Percentiles rank a stretch among this genome's conserved stretches.
phyloP scores from a whole-genome alignment of 2,113 vertebrate species.

The Arenaria interpres region DNA sequence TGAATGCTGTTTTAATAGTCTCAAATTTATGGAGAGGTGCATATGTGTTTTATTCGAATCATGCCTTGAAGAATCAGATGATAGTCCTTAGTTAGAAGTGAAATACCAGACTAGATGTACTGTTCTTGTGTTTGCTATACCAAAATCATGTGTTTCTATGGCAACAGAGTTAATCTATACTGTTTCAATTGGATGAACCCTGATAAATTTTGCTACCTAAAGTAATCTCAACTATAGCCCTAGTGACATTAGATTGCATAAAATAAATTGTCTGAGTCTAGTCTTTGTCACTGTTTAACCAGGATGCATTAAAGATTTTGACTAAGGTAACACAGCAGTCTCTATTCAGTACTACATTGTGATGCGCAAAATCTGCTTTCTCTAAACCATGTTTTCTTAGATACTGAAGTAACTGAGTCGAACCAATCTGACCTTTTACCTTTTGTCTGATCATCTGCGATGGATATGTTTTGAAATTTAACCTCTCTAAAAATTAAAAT shows the following conservation, averaged over 20 bases:
- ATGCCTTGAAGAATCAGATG: neutral
- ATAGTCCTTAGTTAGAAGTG: neutral
- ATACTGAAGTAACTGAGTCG: neutral
- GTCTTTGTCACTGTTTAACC: conserved; percentile 12
- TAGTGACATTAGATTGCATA: conserved; percentile 2
- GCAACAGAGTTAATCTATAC: conserved; percentile 29
- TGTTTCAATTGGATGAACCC: conserved; percentile 39
- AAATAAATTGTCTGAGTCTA: conserved; percentile 46
- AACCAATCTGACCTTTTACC: neutral
- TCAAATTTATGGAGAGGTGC: neutral
- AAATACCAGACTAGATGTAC: neutral
- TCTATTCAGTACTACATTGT: neutral
- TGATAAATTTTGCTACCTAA: conserved; percentile 39
- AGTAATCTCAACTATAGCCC: conserved; percentile 21
- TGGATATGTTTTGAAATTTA: neutral
- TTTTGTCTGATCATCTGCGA: neutral
- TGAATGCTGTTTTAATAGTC: neutral
- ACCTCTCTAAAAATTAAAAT: neutral
- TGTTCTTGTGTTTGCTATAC: neutral
- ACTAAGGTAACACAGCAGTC: neutral
- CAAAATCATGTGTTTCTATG: conserved; percentile 25
- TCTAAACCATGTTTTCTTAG: neutral
- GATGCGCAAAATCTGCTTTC: neutral
- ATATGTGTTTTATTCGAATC: neutral
- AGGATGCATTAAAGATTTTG: conserved; percentile 20